A percentile compares a stretch with the other conserved stretches of the same genome.
These are phyloP conservation scores for Gryllus bimaculatus DNA, from an alignment of 1,140 invertebrate species.

Conservation along the genomic window DNA sequence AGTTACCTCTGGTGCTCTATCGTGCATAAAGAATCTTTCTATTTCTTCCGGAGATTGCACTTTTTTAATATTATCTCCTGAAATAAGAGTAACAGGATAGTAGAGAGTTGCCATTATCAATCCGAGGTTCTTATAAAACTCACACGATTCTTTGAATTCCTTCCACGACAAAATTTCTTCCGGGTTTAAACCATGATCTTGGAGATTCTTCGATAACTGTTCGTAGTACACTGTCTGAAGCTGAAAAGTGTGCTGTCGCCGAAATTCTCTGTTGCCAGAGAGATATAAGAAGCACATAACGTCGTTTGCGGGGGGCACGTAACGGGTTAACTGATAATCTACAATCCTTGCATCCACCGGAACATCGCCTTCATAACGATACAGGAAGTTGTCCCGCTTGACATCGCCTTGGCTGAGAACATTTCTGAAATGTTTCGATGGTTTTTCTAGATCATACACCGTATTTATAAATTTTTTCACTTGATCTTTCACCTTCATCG, in stretches of 20 bases:
- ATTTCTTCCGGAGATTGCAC: background rate
- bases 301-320: slow-evolving; percentile 41
- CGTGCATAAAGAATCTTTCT: background rate
- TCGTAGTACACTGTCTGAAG: slow-evolving; percentile 35
- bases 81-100: background rate
- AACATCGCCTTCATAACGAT: slow-evolving; percentile 26
- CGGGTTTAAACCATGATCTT: slow-evolving; percentile 14
- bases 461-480: too few relatives aligned
- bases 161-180: slow-evolving; percentile 27
- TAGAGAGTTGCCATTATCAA: background rate
- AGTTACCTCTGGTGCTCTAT: background rate
- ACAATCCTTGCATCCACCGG: slow-evolving; percentile 34
- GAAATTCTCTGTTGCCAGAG: slow-evolving; percentile 29
- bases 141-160: slow-evolving; percentile 24
- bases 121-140: background rate
- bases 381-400: slow-evolving; percentile 52
- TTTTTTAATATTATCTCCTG: background rate
- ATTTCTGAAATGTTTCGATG: slow-evolving; percentile 41
- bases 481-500: background rate
- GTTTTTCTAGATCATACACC: slow-evolving; percentile 36
- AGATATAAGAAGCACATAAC: slow-evolving; percentile 34
- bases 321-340: slow-evolving; percentile 47
- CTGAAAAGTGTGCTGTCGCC: slow-evolving; percentile 26
- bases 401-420: slow-evolving; percentile 49
- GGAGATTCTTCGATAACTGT: slow-evolving; percentile 24